Evolutionary conservation across 2,888 invertebrate genomes (phyloP), one percentile per base, ranked within the genome.

Genomic region (Crematogaster levior): DNA sequence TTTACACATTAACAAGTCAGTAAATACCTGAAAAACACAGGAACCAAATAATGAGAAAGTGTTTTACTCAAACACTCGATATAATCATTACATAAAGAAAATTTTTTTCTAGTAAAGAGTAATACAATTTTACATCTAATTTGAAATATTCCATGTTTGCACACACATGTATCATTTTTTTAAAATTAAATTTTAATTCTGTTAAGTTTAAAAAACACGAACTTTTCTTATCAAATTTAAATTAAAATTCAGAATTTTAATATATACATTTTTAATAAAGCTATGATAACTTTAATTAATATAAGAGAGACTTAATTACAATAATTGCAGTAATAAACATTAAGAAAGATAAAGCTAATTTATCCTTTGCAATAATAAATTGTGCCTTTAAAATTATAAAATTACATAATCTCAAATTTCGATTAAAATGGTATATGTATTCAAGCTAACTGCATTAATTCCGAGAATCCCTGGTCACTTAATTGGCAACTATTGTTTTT

Each of bases 1-100:
- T 85, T 80, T 53, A 75, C 81, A 80, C 72, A 51, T 51, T 66
- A 66, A 53, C 53, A 37, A 40, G 43, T 46, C 34, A 48, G 12
- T 53, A 81, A 88, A 84, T 82, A 88, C 56, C 60, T 85, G 60
- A 56, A 37, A 68, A 66, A 48, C 70, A 65, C n/a, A 18, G 18
- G 7, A 58, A 34, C 12, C 48, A 56, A 68, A 68, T 43, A 56
- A 18, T 12, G 43, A 46, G n/a, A 63, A 15, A 27, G 30, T 68
- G 34, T 30, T 51, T 66, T 43, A 43, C 24, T 56, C 10, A 24
- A 56, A 30, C 21, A 43, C 21, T 27, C 18, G 34, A 10, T 34
- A 34, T 5, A 68, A 10, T 27, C 5, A 51, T 65, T 2, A 18
- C 4, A 15, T n/a, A 3, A 30, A 18, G 24, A 40, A n/a, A 56